Base-by-base conservation (phyloP, 2,888 invertebrate genomes). In the Blastobasis adustella region DNA sequence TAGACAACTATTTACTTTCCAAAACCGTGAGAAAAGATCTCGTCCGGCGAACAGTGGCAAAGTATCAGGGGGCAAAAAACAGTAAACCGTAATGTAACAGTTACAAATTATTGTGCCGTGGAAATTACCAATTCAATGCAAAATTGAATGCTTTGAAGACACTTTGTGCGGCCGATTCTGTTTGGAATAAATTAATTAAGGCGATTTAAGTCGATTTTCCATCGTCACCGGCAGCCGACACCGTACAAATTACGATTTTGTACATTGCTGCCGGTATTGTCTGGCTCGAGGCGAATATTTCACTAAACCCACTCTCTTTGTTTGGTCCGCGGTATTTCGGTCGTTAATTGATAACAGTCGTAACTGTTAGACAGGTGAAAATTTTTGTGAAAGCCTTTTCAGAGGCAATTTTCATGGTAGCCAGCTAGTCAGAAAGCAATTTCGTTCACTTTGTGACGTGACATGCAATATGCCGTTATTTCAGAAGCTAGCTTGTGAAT, bases 101-200 rank as follows among this genome's bases (percentile, higher is more conserved):
- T 86, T 87, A 85, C 69, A 78, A 86, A 79, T 83, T 83, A 85
- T 79, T 82, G 83, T 85, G 80, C 83, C 87, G 85, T 84, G 78
- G 73, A 87, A 86, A 88, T 85, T 77, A 82, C 73, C 75, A 79
- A 81, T 80, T 82, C 76, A 82, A 85, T 83, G 84, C 82, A 77
- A 82, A 85, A 83, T 83, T 79, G 72, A 79, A 82, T 80, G 80
- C 73, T 79, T 78, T 76, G 75, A 76, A 73, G 69, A 66, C 76
- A 69, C 64, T 76, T 73, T 78, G 80, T 75, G 76, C 63, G 70
- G 77, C 66, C 76, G 75, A 82, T 82, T 83, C 64, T 81, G 71
- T 85, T 87, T 82, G 80, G 79, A 81, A 79, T 85, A 82, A 86
- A 88, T 85, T 86, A 86, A 88, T 87, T 86, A 86, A 77, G 70